Evolutionary conservation across 2,113 vertebrate genomes (phyloP).

Genomic region (Lontra canadensis): DNA sequence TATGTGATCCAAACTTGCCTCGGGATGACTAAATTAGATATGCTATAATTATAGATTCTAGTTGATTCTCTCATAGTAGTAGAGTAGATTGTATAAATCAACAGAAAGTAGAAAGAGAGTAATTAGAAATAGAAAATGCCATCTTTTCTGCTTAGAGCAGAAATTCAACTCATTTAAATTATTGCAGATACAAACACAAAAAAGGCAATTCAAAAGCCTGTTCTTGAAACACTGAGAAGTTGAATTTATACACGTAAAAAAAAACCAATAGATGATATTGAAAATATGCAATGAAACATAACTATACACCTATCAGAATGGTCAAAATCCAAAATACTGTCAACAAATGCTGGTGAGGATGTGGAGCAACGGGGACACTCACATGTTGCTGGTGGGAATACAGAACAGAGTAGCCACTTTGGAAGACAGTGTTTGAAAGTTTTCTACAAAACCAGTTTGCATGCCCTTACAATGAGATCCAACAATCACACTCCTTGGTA

Average conservation of each 20-base stretch:
- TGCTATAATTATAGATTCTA: background rate
- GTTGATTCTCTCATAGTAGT: background rate
- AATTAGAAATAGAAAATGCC: background rate
- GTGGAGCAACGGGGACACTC: background rate
- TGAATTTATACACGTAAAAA: background rate
- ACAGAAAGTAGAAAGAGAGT: background rate
- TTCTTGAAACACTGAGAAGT: background rate
- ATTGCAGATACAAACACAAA: background rate
- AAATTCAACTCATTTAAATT: background rate
- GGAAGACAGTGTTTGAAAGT: background rate
- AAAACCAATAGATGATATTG: background rate
- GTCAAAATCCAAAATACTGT: background rate
- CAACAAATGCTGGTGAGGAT: background rate
- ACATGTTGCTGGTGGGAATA: background rate
- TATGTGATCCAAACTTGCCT: background rate
- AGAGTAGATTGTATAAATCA: background rate
- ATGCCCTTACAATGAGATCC: background rate
- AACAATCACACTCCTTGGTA: background rate
- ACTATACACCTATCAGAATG: background rate
- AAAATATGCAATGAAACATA: background rate
- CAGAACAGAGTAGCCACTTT: background rate
- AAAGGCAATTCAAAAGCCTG: background rate
- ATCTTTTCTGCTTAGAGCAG: background rate
- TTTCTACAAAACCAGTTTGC: background rate
- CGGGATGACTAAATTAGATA: background rate